These are phyloP conservation scores for Etheostoma perlongum DNA, from an alignment of 2,797 vertebrate species.

Conservation along the genomic window DNA sequence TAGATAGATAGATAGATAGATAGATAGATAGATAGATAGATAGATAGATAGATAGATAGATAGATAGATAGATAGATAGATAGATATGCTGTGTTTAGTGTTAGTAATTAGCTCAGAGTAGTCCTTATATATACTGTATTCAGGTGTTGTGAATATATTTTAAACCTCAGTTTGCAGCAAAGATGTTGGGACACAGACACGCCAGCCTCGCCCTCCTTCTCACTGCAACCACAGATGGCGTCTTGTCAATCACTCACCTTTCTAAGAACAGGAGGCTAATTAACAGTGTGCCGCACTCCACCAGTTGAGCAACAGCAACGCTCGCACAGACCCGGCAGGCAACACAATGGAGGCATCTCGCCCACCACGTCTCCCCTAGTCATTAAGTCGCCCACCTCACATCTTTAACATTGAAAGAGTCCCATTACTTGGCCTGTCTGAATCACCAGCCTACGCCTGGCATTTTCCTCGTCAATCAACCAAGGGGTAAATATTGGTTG, in stretches of 20 bases:
- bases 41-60: constrained; percentile 46
- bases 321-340: constrained; percentile 25
- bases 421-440: constrained; percentile 71
- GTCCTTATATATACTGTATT: constrained; percentile 1
- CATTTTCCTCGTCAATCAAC: constrained; percentile 79
- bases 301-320: constrained; percentile 49
- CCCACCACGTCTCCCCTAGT: constrained; percentile 69
- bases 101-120: constrained; percentile 12
- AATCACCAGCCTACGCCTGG: constrained; percentile 71
- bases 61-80: constrained; percentile 41
- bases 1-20: constrained; percentile 42
- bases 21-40: constrained; percentile 43
- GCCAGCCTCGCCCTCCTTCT: constrained; percentile 42
- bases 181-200: constrained; percentile 32
- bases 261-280: constrained; percentile 61
- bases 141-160: constrained; percentile 38
- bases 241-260: constrained; percentile 71
- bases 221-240: constrained; percentile 63
- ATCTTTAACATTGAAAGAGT: constrained; percentile 64
- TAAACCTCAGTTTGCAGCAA: constrained; percentile 32
- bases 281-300: constrained; percentile 54
- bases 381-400: constrained; percentile 81
- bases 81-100: constrained; percentile 5
- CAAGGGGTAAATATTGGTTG: constrained; percentile 75
- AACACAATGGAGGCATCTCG: constrained; percentile 66